Conservation (phyloP, 2,797 vertebrate species). For the Malacoraja senta region DNA sequence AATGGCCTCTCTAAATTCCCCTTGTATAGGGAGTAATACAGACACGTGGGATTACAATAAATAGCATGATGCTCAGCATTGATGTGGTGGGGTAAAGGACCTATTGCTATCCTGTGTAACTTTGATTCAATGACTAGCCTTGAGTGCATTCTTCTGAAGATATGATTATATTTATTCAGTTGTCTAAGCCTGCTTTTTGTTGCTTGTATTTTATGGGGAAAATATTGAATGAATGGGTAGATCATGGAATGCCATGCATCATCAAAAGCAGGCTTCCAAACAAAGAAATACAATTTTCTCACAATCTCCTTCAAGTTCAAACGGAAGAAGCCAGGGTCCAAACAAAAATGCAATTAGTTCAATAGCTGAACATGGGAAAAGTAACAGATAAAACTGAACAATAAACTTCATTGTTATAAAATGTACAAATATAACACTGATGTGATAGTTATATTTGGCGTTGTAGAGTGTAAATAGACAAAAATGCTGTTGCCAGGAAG, state of each 20-base stretch:
- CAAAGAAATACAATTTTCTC: background rate
- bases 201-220: background rate
- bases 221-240: too few species aligned
- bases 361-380: background rate
- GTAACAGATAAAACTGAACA: background rate
- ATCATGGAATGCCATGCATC: too few species aligned
- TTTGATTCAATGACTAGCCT: too few species aligned
- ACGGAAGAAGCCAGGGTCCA: background rate
- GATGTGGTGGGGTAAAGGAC: too few species aligned
- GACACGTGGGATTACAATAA: too few species aligned
- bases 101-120: too few species aligned
- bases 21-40: too few species aligned
- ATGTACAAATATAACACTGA: background rate
- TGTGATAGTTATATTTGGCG: background rate
- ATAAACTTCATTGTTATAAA: background rate
- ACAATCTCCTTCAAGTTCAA: background rate
- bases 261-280: background rate
- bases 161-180: background rate
- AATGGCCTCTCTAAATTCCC: too few species aligned
- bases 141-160: background rate
- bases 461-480: background rate
- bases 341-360: background rate
- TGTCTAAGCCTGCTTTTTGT: background rate
- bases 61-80: too few species aligned
- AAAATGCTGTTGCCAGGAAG: background rate